A percentile compares a stretch with the other conserved stretches of the same genome.
Evolutionary conservation across 2,888 invertebrate genomes (phyloP).

Genomic region (Hermodice carunculata): DNA sequence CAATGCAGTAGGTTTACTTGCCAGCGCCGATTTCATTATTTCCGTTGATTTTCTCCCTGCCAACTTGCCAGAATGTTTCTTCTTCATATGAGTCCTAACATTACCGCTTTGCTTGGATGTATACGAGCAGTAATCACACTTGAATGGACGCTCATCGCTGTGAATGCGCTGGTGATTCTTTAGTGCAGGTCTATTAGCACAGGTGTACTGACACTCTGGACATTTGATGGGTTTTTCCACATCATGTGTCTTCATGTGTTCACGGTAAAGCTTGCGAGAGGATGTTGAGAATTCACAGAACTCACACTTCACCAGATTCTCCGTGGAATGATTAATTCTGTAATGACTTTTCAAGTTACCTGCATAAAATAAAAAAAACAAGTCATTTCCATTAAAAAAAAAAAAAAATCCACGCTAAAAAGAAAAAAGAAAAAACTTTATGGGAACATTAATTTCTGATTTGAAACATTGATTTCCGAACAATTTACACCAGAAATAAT

Average conservation of each 20-base stretch:
- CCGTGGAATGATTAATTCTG: conserved; percentile 61
- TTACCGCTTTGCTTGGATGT: conserved; percentile 56
- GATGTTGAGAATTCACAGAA: conserved; percentile 62
- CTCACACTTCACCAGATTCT: conserved; percentile 55
- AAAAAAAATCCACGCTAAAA: background rate
- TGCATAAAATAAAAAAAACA: conserved; percentile 35
- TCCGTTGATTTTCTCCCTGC: background rate
- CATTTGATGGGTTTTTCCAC: conserved; percentile 42
- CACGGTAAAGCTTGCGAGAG: conserved; percentile 57
- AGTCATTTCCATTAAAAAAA: background rate
- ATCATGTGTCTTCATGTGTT: conserved; percentile 61
- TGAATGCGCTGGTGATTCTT: conserved; percentile 57
- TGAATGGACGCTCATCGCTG: conserved; percentile 50
- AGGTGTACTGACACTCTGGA: conserved; percentile 54
- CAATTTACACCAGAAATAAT: too few species aligned
- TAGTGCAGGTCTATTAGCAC: conserved; percentile 51
- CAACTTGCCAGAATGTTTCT: conserved; percentile 49
- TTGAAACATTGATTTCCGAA: too few species aligned
- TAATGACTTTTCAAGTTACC: conserved; percentile 68
- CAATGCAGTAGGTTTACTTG: background rate
- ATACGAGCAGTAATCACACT: conserved; percentile 61
- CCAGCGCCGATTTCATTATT: background rate
- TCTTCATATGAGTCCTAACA: conserved; percentile 58
- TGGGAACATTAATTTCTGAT: too few species aligned
- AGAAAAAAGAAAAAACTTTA: background rate